These are phyloP conservation scores for Elephantulus edwardii DNA, from an alignment of 2,113 vertebrate species.

Conservation along the genomic window DNA sequence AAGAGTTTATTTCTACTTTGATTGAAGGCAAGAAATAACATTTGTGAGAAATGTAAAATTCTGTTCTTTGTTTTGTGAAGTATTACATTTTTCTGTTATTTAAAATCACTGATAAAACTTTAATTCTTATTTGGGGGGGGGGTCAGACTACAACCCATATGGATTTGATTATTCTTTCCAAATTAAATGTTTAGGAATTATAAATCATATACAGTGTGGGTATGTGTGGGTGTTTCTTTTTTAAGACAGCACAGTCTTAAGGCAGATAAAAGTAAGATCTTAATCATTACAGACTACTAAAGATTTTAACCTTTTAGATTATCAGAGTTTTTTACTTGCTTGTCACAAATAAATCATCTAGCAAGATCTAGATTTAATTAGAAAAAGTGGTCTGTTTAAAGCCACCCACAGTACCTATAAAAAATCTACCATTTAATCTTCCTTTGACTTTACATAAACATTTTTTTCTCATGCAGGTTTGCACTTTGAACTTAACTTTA, in stretches of 20 bases:
- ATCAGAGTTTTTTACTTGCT: slow-evolving; percentile 22
- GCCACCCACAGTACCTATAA: slow-evolving; percentile 10
- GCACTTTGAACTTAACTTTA: slow-evolving; percentile 49
- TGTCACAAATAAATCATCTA: slow-evolving; percentile 27
- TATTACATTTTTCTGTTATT: slow-evolving; percentile 48
- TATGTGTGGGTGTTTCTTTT: neutral
- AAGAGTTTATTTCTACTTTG: slow-evolving; percentile 36
- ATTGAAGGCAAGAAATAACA: slow-evolving; percentile 34
- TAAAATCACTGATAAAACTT: slow-evolving; percentile 34
- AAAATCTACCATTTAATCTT: slow-evolving; percentile 14
- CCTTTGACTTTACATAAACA: slow-evolving; percentile 30
- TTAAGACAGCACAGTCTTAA: slow-evolving; percentile 1
- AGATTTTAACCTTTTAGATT: slow-evolving; percentile 29
- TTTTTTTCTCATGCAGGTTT: slow-evolving; percentile 27
- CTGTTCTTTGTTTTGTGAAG: slow-evolving; percentile 46
- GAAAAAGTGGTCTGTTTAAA: slow-evolving; percentile 24
- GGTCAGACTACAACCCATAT: neutral
- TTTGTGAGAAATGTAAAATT: slow-evolving; percentile 28
- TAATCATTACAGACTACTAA: slow-evolving; percentile 16
- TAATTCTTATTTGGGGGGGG: slow-evolving; percentile 36
- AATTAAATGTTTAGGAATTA: slow-evolving; percentile 57
- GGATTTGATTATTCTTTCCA: slow-evolving; percentile 39
- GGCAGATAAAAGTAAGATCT: slow-evolving; percentile 29
- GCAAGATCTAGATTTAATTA: slow-evolving; percentile 34
- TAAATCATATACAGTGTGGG: neutral